Evolutionary conservation across 2,888 invertebrate genomes (phyloP).

Genomic region (Stenodema calcarata): DNA sequence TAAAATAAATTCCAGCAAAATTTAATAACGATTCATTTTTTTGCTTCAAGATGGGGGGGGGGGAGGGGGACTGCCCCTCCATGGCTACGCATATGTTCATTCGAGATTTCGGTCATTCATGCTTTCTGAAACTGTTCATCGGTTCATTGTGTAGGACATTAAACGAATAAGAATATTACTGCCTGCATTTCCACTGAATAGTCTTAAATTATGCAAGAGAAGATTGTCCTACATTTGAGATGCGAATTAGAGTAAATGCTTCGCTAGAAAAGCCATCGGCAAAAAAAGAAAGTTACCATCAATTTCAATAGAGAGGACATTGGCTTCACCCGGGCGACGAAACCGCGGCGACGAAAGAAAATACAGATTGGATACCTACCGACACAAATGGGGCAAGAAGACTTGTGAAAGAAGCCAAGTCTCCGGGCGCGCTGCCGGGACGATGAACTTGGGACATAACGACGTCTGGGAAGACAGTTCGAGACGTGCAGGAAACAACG

Average conservation of each 20-base stretch:
- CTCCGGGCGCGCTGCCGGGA: not conserved
- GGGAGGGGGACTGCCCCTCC: too few species aligned
- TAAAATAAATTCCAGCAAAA: too few species aligned
- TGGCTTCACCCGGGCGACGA: not conserved
- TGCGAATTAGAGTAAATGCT: not conserved
- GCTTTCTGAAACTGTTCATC: too few species aligned
- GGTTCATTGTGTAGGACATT: too few species aligned
- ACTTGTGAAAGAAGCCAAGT: not conserved
- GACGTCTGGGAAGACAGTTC: not conserved
- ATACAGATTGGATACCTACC: not conserved
- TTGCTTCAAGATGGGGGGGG: too few species aligned
- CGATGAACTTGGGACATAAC: not conserved
- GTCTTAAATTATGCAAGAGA: not conserved
- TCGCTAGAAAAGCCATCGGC: not conserved
- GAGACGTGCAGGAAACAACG: not conserved
- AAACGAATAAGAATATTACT: too few species aligned
- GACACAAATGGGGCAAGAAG: not conserved
- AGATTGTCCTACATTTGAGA: not conserved
- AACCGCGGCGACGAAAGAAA: not conserved
- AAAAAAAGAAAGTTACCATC: not conserved
- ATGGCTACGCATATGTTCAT: too few species aligned
- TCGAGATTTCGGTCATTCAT: too few species aligned
- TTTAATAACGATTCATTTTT: too few species aligned
- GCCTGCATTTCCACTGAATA: too few species aligned
- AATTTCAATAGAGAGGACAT: not conserved